phyloP scores from a whole-genome alignment of 2,797 vertebrate genomes.

The Trematomus bernacchii region DNA sequence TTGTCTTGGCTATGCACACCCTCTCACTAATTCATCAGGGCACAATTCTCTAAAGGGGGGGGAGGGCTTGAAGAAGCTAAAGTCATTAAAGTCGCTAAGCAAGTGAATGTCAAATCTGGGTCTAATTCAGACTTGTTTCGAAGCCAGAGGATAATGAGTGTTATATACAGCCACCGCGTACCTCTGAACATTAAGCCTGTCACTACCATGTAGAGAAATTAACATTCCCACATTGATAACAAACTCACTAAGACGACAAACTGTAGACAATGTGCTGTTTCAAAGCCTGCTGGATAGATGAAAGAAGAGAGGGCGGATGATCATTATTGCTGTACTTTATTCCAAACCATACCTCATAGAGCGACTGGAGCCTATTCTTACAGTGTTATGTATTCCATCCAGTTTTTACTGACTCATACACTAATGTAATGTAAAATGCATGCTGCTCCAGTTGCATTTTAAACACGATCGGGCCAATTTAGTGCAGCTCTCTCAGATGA shows the following conservation, averaged over 20 bases:
- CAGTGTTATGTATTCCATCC: slow-evolving; percentile 57
- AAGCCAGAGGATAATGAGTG: slow-evolving; percentile 60
- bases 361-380: slow-evolving; percentile 37
- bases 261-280: background rate
- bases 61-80: slow-evolving; percentile 64
- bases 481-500: slow-evolving; percentile 63
- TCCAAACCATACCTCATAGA: slow-evolving; percentile 32
- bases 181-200: slow-evolving; percentile 46
- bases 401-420: slow-evolving; percentile 72
- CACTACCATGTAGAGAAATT: slow-evolving; percentile 24
- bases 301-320: slow-evolving; percentile 3
- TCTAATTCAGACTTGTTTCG: slow-evolving; percentile 68
- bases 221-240: slow-evolving; percentile 29
- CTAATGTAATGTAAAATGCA: slow-evolving; percentile 80
- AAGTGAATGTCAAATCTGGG: slow-evolving; percentile 78
- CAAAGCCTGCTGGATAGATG: slow-evolving; percentile 20
- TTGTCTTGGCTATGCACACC: slow-evolving; percentile 68
- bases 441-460: slow-evolving; percentile 81
- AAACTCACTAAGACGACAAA: slow-evolving; percentile 24
- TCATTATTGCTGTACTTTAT: slow-evolving; percentile 29
- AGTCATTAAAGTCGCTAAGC: slow-evolving; percentile 80
- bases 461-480: slow-evolving; percentile 72
- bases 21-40: slow-evolving; percentile 81
- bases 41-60: slow-evolving; percentile 69
- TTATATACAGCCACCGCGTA: slow-evolving; percentile 41